These are phyloP conservation scores for Corvus moneduloides DNA, from an alignment of 2,113 vertebrate species.

Conservation along the genomic window DNA sequence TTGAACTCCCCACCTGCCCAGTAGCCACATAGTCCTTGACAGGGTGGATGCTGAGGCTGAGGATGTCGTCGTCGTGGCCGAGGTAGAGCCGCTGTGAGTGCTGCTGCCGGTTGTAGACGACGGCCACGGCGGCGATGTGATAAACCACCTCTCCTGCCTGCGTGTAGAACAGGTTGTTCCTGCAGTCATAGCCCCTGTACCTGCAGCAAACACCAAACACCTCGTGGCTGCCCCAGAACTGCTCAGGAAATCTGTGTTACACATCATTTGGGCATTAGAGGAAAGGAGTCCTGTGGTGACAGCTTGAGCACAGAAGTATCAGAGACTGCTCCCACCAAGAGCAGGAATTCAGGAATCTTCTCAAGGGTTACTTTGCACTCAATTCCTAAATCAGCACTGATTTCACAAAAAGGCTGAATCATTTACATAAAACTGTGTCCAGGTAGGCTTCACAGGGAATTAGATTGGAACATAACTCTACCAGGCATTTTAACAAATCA, in stretches of 20 bases:
- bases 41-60: constrained; percentile 89
- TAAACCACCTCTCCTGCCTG: constrained; percentile 92
- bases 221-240: neutral
- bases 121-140: constrained; percentile 90
- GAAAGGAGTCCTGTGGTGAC: fast-evolving
- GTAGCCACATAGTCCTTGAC: constrained; percentile 92
- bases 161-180: constrained; percentile 95
- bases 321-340: neutral
- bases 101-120: constrained; percentile 88
- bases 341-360: neutral
- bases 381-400: neutral
- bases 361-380: neutral
- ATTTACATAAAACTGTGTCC: neutral
- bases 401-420: neutral
- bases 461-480: neutral
- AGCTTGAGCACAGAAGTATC: neutral
- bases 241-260: neutral
- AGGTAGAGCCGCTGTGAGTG: constrained; percentile 93
- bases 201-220: constrained; percentile 66
- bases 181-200: constrained; percentile 93
- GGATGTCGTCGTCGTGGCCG: constrained; percentile 93
- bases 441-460: neutral
- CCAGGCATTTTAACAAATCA: neutral
- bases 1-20: constrained; percentile 80
- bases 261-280: neutral